Evolutionary conservation across 2,113 vertebrate species (phyloP), one percentile per base, ranked within the genome.

Genomic region (Lampris incognitus): DNA sequence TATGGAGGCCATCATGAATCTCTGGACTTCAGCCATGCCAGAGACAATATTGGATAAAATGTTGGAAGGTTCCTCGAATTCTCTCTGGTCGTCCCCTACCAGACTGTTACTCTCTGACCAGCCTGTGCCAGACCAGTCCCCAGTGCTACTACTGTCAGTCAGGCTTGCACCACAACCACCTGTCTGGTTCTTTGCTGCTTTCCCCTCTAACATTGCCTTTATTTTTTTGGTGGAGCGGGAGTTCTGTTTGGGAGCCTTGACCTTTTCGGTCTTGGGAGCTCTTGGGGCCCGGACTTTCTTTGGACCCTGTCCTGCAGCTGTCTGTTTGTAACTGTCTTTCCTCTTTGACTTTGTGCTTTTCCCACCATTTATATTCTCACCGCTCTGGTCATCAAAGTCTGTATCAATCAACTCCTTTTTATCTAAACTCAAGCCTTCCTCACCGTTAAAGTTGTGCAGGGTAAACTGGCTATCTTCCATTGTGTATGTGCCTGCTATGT

Each of bases 1-100:
- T 38, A 99, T 98, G 77, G 98, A 99, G 80, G 97, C 97, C 97
- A 98, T 99, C 98, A 99, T 99, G 72, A 99, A 98, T 89, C 97
- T 95, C 93, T 99, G 98, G 61, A 99, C 98, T 46, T 99, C 98
- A 1, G 98, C 98, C 98, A 99, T 99, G 51, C 98, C 98, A n/a
- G 98, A 99, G 2, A 97, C 98, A 67, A 99, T 99, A 93, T 99
- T 99, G 77, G 97, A 99, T 84, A 99, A 93, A 92, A 99, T 99
- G 92, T 99, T 99, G 81, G 97, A 99, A 70, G 98, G 97, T 64
- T 99, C 98, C 88, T 99, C 97, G 48, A 99, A 99, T 92, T 99
- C 98, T 88, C 97, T 93, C 92, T 99, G 98, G 85, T 99, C 97
- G 3, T 99, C 97, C 7, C 96, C 96, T 64, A 97, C 92, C 68